phyloP scores from a whole-genome alignment of 1,140 invertebrate genomes.

The Listronotus bonariensis region DNA sequence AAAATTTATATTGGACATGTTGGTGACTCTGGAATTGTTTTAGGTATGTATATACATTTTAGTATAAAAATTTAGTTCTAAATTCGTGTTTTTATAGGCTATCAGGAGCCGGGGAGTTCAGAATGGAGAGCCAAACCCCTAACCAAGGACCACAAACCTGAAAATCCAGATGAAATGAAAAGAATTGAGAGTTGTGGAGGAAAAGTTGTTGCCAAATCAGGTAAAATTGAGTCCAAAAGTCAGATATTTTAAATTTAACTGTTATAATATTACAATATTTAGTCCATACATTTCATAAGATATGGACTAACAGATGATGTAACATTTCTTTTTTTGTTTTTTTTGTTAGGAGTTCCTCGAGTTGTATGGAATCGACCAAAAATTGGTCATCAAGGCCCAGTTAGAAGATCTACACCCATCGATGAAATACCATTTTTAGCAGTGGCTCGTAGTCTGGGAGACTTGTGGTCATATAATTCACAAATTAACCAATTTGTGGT shows the following conservation, averaged over 20 bases:
- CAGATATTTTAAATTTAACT: too few species aligned
- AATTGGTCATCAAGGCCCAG: slow-evolving; percentile 77
- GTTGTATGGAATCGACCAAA: slow-evolving; percentile 96
- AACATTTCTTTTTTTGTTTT: neutral
- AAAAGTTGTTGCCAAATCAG: slow-evolving; percentile 86
- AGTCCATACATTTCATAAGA: too few species aligned
- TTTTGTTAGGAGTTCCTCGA: slow-evolving; percentile 73
- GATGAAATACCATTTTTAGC: slow-evolving; percentile 97
- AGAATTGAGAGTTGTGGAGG: slow-evolving; percentile 88
- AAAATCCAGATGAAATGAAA: slow-evolving; percentile 81
- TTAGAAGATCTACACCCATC: slow-evolving; percentile 80
- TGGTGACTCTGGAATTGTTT: slow-evolving; percentile 92
- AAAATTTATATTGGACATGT: slow-evolving; percentile 98
- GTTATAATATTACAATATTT: too few species aligned
- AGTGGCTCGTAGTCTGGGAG: slow-evolving; percentile 91
- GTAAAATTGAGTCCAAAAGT: slow-evolving; percentile 17
- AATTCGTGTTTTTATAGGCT: slow-evolving; percentile 39
- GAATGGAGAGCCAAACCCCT: slow-evolving; percentile 80
- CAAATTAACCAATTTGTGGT: slow-evolving; percentile 89
- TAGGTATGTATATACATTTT: slow-evolving; percentile 66
- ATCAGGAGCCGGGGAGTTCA: slow-evolving; percentile 57
- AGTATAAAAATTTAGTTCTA: too few species aligned
- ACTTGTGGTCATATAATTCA: slow-evolving; percentile 96
- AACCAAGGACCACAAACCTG: slow-evolving; percentile 94
- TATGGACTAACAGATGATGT: too few species aligned